Base-by-base conservation (phyloP, 2,113 vertebrate species). In the Choloepus hoffmanni region DNA sequence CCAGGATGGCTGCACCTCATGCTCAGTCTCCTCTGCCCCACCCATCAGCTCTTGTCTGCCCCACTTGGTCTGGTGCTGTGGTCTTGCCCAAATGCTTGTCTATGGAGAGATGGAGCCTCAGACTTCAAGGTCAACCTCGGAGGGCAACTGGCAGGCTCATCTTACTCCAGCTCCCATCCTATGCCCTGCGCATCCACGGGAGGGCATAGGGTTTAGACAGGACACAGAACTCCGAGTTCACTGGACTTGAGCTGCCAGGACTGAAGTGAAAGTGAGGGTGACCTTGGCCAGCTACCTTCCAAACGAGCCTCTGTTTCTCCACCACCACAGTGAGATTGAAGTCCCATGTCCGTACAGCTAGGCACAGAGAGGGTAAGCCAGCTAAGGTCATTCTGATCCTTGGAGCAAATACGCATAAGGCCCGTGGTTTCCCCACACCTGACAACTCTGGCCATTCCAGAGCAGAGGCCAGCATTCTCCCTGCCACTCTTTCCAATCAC, bases 291-390 rank as follows among this genome's bases (percentile, higher is more conserved):
- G 63, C 36, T 53, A 24, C 30, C 33, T 62, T 88, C 65, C 36
- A 81, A 62, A 30, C 1, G n/a, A 88, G 18, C 62, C 74, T 24
- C 74, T 24, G 1, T 67, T n/a, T 82, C 76, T 70, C 67, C 23
- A 11, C 45, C 10, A 77, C 2, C 28, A 55, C 21, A 65, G 43
- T 33, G 45, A n/a, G 45, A 62, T 65, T n/a, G 21, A 55, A 28
- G 7, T n/a, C 28, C 45, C 0, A 3, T 40, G 55, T 43, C 19
- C 2, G 2, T 43, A 21, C 26, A 21, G 1, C 2, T 50, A 50
- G n/a, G 63, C 30, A n/a, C 87, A 65, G 6, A 36, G 28, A 81
- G 53, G 73, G 45, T 70, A 74, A 94, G 45, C 36, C 30, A 83
- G 78, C 4, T 21, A 76, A 60, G 13, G 12, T 28, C 83, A 9